phyloP scores from a whole-genome alignment of 2,113 vertebrate species.

The Tympanuchus pallidicinctus region DNA sequence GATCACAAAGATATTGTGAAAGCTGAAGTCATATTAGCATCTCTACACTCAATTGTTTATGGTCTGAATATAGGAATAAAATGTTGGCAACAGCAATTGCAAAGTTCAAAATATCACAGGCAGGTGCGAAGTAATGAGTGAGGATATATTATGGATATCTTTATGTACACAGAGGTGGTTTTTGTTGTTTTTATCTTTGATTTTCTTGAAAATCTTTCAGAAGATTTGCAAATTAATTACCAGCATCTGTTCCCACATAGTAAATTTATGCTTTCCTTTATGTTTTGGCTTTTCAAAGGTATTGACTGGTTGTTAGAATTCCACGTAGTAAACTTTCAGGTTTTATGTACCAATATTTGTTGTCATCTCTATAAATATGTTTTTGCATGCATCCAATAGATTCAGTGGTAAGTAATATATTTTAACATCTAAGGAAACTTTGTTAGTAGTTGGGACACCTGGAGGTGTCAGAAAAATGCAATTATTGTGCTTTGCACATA shows the following conservation, averaged over 20 bases:
- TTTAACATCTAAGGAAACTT: neutral
- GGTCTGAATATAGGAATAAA: neutral
- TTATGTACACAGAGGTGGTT: neutral
- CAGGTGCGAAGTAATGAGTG: neutral
- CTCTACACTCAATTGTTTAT: neutral
- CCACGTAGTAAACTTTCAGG: neutral
- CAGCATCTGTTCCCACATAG: neutral
- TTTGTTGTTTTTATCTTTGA: neutral
- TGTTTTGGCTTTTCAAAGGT: neutral
- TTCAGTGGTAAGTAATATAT: neutral
- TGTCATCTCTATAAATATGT: neutral
- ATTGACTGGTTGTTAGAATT: neutral
- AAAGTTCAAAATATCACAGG: neutral
- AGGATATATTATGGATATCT: neutral
- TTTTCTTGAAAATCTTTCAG: neutral
- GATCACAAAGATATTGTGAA: neutral
- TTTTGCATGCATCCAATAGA: neutral
- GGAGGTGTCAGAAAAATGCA: neutral
- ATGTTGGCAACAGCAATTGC: neutral
- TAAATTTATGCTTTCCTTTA: neutral
- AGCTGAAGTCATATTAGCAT: neutral
- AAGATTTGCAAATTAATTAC: neutral
- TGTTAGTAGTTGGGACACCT: neutral
- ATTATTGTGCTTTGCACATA: neutral
- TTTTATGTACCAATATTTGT: constrained; percentile 4